Conservation (phyloP, 2,888 invertebrate genomes). For the Rhingia rostrata region DNA sequence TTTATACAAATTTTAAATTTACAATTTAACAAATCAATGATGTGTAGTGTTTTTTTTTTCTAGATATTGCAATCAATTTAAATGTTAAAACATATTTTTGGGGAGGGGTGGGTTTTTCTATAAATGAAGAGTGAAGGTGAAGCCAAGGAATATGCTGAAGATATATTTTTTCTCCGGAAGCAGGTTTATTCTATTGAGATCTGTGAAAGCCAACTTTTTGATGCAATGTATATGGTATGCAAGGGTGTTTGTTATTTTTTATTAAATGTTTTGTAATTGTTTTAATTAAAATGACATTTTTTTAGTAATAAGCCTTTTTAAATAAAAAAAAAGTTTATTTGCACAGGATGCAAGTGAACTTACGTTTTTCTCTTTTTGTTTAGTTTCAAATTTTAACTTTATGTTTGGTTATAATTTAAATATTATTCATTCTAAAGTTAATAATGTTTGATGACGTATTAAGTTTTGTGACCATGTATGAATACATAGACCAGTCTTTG, state of each 20-base stretch:
- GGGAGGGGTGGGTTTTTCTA: neutral
- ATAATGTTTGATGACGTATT: constrained; percentile 49
- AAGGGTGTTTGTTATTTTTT: constrained; percentile 18
- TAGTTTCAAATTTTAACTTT: constrained; percentile 36
- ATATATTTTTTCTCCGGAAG: constrained; percentile 29
- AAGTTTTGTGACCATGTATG: constrained; percentile 55
- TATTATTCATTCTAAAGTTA: constrained; percentile 48
- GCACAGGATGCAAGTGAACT: constrained; percentile 22
- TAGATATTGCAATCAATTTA: neutral
- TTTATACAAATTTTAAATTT: constrained; percentile 58
- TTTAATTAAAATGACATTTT: constrained; percentile 31
- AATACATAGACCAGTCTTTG: constrained; percentile 21
- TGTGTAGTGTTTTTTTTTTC: constrained; percentile 1
- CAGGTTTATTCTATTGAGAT: constrained; percentile 65
- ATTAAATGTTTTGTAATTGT: constrained; percentile 13
- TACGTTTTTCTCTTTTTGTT: constrained; percentile 4
- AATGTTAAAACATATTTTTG: neutral
- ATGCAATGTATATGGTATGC: constrained; percentile 57
- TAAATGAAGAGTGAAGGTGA: constrained; percentile 7
- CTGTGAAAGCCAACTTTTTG: constrained; percentile 69
- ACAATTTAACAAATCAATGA: constrained; percentile 1
- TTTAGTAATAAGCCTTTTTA: constrained; percentile 21
- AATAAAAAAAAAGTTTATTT: neutral
- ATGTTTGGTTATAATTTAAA: constrained; percentile 46
- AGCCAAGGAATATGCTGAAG: constrained; percentile 56